phyloP scores from a whole-genome alignment of 2,888 invertebrate species.

The Coleophora deauratella region DNA sequence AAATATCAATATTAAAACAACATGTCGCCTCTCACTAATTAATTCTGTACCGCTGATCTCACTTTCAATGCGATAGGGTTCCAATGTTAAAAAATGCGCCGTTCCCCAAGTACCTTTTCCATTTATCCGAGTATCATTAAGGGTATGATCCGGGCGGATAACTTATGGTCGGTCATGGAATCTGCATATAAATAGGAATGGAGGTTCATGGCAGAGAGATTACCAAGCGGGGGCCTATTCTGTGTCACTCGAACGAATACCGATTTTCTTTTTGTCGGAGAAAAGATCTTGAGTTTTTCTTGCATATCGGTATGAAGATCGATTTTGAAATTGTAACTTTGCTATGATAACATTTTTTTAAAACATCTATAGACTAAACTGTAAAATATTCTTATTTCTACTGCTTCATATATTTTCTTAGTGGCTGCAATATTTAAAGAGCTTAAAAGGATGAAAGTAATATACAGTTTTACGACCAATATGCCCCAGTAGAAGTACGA shows the following conservation, averaged over 20 bases:
- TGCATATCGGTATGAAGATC: too few relatives aligned
- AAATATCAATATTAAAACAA: slow-evolving; percentile 59
- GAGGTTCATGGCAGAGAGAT: slow-evolving; percentile 42
- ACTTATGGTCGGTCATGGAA: slow-evolving; percentile 68
- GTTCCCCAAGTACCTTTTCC: slow-evolving; percentile 43
- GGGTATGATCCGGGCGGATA: slow-evolving; percentile 67
- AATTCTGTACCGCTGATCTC: slow-evolving; percentile 55
- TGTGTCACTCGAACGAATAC: background rate
- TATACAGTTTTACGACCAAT: slow-evolving; percentile 37
- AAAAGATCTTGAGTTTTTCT: too few relatives aligned
- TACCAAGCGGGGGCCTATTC: slow-evolving; percentile 9
- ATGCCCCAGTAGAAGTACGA: background rate
- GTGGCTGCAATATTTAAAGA: slow-evolving; percentile 39
- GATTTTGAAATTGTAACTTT: too few relatives aligned
- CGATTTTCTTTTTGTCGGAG: background rate
- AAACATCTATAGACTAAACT: too few relatives aligned
- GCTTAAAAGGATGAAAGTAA: slow-evolving; percentile 32
- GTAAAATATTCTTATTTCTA: too few relatives aligned
- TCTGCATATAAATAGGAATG: slow-evolving; percentile 71
- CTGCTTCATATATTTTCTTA: slow-evolving; percentile 5
- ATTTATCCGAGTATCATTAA: slow-evolving; percentile 63
- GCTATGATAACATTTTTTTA: too few relatives aligned
- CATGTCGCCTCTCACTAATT: slow-evolving; percentile 59
- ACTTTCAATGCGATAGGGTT: slow-evolving; percentile 32
- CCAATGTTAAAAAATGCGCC: slow-evolving; percentile 41